phyloP scores from a whole-genome alignment of 1,140 invertebrate species.

The Sesamia nonagrioides region DNA sequence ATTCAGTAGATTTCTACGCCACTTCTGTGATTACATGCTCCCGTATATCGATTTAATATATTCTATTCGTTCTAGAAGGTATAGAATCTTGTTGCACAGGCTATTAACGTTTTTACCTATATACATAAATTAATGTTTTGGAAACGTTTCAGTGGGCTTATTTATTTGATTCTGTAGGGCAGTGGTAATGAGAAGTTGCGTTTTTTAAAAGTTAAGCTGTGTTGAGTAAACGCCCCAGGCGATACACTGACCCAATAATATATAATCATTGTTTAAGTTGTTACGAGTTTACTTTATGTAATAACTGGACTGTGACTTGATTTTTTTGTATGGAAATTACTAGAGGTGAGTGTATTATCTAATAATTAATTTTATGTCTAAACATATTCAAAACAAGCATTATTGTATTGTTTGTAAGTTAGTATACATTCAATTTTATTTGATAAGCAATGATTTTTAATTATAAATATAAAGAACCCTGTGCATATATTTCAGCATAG shows the following conservation, averaged over 20 bases:
- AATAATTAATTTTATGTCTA: background rate
- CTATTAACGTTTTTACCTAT: background rate
- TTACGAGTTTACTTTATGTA: constrained; percentile 27
- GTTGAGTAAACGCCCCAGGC: background rate
- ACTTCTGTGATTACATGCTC: constrained; percentile 56
- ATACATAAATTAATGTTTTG: background rate
- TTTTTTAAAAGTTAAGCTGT: background rate
- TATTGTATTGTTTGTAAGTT: background rate
- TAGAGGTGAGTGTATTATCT: constrained; percentile 17
- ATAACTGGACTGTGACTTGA: constrained; percentile 24
- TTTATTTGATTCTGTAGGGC: constrained; percentile 2
- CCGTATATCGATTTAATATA: constrained; percentile 55
- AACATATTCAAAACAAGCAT: background rate
- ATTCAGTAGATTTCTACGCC: constrained; percentile 51
- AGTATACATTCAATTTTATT: background rate
- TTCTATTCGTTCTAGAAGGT: constrained; percentile 66
- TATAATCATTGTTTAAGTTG: background rate
- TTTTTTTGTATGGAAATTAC: constrained; percentile 33
- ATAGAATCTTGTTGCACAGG: constrained; percentile 28
- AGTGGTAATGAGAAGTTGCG: constrained; percentile 6
- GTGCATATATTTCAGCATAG: background rate
- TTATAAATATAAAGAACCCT: background rate
- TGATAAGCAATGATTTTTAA: background rate
- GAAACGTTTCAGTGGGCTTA: constrained; percentile 14
- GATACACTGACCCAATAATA: background rate